Base-by-base conservation (phyloP, 2,797 vertebrate genomes). In the Choloepus didactylus region DNA sequence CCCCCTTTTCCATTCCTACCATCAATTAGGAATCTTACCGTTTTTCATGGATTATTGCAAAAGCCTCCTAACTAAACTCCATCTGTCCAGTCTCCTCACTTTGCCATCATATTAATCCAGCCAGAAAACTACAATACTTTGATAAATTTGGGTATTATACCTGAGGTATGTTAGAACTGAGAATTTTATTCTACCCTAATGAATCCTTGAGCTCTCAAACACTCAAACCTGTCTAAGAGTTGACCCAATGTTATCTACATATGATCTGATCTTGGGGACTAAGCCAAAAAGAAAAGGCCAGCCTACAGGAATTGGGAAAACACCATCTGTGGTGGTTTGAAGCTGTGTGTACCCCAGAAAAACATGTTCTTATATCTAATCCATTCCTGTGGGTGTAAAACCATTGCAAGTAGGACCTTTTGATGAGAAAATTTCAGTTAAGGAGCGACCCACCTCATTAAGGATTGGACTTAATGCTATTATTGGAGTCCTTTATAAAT, bases 81-180 rank as follows among this genome's bases (percentile, higher is more conserved):
- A 60, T 62, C 54, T 19, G 16, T 73, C 54, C 6, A n/a, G 9
- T 59, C 44, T 76, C 84, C 91, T 76, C 59, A 76, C 21, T 15
- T 89, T 72, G 15, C 46, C 38, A 35, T 70, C 46, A 31, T 66
- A 49, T 89, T 87, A 82, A 93, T 62, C 56, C 35, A 87, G 44
- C 21, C 41, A 88, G 73, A 82, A 84, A 87, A 87, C 70, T 82
- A n/a, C 11, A 60, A 15, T 60, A 51, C 46, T 88, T 88, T 89
- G 29, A 80, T 35, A n/a, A 66, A 9, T 41, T 70, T 75, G 21
- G 23, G 41, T 38, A 87, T 91, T 80, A 49, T 89, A 59, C 38
- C n/a, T 25, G n/a, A 72, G 7, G 14, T 56, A 35, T 23, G 12
- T 51, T 27, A 89, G n/a, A 54, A 10, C 18, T 76, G 77, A 69